phyloP scores from a whole-genome alignment of 1,140 invertebrate species.

The Bicyclus anynana region DNA sequence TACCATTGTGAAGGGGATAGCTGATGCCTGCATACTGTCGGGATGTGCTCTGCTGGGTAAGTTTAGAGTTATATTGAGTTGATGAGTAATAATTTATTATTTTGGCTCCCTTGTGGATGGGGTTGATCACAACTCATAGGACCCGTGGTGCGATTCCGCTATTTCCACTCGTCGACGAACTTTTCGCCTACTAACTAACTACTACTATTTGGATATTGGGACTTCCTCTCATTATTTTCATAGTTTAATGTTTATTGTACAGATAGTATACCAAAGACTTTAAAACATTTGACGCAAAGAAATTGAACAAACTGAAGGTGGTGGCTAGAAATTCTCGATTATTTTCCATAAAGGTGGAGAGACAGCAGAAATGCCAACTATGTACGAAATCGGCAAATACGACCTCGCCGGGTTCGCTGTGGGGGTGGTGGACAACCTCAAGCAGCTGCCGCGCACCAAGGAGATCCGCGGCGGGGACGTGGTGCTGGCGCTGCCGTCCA shows the following conservation, averaged over 20 bases:
- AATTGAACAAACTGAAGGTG: no score
- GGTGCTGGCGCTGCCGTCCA: slow-evolving; percentile 89
- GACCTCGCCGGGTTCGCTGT: slow-evolving; percentile 97
- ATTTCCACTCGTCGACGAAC: no score
- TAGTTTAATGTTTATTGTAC: no score
- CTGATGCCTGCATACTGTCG: slow-evolving; percentile 90
- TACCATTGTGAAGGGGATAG: slow-evolving; percentile 90
- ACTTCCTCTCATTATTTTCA: no score
- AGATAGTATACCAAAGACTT: no score
- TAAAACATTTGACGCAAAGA: no score
- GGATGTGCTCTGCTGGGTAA: slow-evolving; percentile 93
- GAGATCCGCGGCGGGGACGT: slow-evolving; percentile 85
- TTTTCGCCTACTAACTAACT: no score
- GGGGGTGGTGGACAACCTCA: slow-evolving; percentile 87
- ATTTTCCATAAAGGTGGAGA: slow-evolving; percentile 86
- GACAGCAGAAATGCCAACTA: slow-evolving; percentile 96
- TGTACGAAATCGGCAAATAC: slow-evolving; percentile 89
- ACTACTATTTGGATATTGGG: no score
- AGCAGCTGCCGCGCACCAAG: slow-evolving; percentile 82
- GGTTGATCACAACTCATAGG: no score
- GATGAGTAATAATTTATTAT: no score
- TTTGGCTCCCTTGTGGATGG: no score
- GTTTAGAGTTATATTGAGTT: not conserved
- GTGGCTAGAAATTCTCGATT: not conserved
- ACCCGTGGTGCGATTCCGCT: no score